Percentiles rank a stretch among this genome's conserved stretches.
phyloP scores from a whole-genome alignment of 2,797 vertebrate genomes.

The Benthosema pterotum region DNA sequence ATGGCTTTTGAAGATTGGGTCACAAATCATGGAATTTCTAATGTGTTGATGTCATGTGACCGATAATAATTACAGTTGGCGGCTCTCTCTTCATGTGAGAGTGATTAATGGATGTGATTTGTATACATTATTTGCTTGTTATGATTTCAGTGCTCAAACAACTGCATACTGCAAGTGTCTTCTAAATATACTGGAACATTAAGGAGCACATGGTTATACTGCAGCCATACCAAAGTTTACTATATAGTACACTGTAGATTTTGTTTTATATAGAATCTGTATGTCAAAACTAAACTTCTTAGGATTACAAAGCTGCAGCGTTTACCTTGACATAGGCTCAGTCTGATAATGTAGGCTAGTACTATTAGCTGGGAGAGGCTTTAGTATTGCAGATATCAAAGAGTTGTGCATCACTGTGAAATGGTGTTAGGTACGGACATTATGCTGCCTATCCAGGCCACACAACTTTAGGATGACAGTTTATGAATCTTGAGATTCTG shows the following conservation, averaged over 20 bases:
- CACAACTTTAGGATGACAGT: slow-evolving; percentile 19
- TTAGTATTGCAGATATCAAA: slow-evolving; percentile 14
- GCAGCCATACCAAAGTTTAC: too few relatives aligned
- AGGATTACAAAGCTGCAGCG: not conserved
- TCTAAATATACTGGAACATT: slow-evolving; percentile 23
- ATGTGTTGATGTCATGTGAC: too few relatives aligned
- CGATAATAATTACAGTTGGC: too few relatives aligned
- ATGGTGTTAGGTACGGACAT: slow-evolving; percentile 4
- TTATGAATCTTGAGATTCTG: slow-evolving; percentile 44
- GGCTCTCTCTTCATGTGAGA: too few relatives aligned
- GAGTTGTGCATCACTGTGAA: slow-evolving; percentile 13
- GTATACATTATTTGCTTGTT: too few relatives aligned
- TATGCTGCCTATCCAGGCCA: slow-evolving; percentile 3
- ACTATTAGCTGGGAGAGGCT: slow-evolving; percentile 12
- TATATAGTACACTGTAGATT: not conserved
- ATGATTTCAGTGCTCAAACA: too few relatives aligned
- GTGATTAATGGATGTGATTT: too few relatives aligned
- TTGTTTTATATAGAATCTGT: slow-evolving; percentile 14
- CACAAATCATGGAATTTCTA: too few relatives aligned
- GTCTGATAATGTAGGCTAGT: slow-evolving; percentile 1
- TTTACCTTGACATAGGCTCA: not conserved
- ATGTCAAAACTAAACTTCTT: not conserved
- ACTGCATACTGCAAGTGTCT: slow-evolving; percentile 15
- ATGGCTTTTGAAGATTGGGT: too few relatives aligned
- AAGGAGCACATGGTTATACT: not conserved